Conservation (phyloP, 2,888 invertebrate species). For the Ophraella communa region DNA sequence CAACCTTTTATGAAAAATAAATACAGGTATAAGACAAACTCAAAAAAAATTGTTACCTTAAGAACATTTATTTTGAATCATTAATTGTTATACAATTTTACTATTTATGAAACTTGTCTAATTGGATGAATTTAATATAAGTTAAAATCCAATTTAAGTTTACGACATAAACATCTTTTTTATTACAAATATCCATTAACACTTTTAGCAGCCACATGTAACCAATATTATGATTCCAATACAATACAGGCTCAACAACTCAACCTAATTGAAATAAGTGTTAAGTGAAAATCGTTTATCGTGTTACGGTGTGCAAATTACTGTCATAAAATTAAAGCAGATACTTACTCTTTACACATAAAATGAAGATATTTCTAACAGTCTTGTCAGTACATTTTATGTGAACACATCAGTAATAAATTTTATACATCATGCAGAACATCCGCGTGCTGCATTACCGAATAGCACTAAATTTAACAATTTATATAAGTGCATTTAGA, state of each 20-base stretch:
- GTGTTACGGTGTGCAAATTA: neutral
- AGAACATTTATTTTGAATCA: no score
- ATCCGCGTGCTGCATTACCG: neutral
- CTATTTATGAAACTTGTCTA: no score
- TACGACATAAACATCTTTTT: neutral
- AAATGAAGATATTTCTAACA: neutral
- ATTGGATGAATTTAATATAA: no score
- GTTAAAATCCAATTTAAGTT: neutral
- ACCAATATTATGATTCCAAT: neutral
- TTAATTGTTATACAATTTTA: no score
- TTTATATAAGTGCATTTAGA: no score
- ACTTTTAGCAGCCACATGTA: neutral
- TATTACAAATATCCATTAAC: neutral
- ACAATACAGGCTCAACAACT: neutral
- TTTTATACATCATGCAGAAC: neutral
- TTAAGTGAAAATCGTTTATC: neutral
- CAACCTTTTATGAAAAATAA: no score
- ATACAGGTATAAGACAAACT: no score
- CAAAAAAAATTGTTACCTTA: no score
- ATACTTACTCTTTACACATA: neutral
- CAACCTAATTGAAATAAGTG: neutral
- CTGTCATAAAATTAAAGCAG: neutral
- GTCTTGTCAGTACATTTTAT: neutral
- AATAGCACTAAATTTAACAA: neutral
- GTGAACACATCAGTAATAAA: neutral